A percentile compares a stretch with the other conserved stretches of the same genome.
phyloP scores from a whole-genome alignment of 1,140 invertebrate species.

The Periplaneta americana region DNA sequence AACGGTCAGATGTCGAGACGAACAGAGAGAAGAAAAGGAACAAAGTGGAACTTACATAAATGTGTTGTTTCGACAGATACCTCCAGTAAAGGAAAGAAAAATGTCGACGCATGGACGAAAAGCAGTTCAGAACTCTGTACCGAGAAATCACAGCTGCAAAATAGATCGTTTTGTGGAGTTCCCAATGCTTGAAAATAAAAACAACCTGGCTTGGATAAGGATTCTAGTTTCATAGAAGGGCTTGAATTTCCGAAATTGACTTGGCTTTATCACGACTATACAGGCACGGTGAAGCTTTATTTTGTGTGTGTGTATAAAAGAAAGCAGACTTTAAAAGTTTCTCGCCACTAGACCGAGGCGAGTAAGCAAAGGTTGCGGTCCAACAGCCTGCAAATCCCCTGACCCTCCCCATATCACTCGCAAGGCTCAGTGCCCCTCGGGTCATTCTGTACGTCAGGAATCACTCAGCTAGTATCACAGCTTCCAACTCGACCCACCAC shows the following conservation, averaged over 20 bases:
- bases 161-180: background rate
- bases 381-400: background rate
- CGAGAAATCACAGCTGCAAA: background rate
- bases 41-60: background rate
- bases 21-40: background rate
- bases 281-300: background rate
- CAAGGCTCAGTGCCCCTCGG: background rate
- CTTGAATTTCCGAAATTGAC: constrained; percentile 3
- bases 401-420: background rate
- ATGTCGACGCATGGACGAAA: background rate
- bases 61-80: background rate
- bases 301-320: background rate
- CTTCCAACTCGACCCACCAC: too few relatives aligned
- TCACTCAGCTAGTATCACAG: background rate
- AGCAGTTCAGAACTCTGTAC: background rate
- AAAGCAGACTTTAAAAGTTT: background rate
- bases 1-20: background rate
- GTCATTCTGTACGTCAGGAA: background rate
- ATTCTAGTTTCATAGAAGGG: background rate
- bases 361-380: background rate
- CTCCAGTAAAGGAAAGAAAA: background rate
- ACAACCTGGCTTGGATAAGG: too few relatives aligned
- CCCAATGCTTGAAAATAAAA: background rate
- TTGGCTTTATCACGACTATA: constrained; percentile 1
- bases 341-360: background rate